These are phyloP conservation scores for Toxostoma redivivum DNA, from an alignment of 2,113 vertebrate species.

Conservation along the genomic window DNA sequence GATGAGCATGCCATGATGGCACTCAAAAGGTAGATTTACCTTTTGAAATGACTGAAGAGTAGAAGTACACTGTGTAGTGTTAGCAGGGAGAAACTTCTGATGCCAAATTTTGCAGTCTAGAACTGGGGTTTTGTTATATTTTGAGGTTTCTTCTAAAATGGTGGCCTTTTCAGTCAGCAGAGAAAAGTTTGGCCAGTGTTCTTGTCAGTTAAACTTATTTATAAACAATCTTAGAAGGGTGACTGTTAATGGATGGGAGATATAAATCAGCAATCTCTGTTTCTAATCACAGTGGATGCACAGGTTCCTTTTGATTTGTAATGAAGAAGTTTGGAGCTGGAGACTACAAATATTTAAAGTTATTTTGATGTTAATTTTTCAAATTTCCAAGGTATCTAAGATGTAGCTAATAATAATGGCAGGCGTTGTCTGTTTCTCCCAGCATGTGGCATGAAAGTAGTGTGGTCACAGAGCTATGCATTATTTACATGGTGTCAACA, in stretches of 20 bases:
- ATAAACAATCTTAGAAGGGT: neutral
- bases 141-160: neutral
- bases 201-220: neutral
- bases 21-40: neutral
- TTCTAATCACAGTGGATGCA: neutral
- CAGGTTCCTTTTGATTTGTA: neutral
- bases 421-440: neutral
- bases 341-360: neutral
- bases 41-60: neutral
- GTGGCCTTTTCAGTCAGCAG: neutral
- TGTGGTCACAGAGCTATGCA: neutral
- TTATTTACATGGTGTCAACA: slow-evolving; percentile 42
- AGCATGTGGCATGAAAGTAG: neutral
- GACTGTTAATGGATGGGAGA: neutral
- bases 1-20: neutral
- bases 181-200: neutral
- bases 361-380: neutral
- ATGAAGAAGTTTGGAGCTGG: neutral
- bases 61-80: neutral
- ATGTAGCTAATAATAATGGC: neutral
- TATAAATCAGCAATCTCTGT: neutral
- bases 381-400: neutral
- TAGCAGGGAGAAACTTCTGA: neutral
- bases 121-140: neutral
- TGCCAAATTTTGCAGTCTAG: neutral